Evolutionary conservation across 2,888 invertebrate genomes (phyloP).

Genomic region (Orthosia incerta): DNA sequence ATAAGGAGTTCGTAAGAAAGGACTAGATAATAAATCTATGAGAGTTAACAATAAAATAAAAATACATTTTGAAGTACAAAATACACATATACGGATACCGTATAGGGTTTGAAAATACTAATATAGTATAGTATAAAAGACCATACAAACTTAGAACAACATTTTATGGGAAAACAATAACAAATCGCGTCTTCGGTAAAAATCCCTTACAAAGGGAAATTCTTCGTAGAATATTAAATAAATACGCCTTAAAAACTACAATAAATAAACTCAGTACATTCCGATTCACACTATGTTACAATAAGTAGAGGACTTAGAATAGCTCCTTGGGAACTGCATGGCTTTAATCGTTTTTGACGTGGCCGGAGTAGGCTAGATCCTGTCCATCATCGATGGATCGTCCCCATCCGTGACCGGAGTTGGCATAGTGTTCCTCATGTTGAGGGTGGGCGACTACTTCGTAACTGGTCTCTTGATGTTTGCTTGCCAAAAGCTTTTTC

Average conservation of each 20-base stretch:
- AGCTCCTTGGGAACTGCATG: slow-evolving; percentile 73
- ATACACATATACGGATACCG: slow-evolving; percentile 90
- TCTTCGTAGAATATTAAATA: slow-evolving; percentile 84
- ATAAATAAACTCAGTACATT: slow-evolving; percentile 82
- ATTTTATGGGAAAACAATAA: slow-evolving; percentile 86
- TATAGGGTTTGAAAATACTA: slow-evolving; percentile 86
- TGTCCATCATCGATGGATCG: slow-evolving; percentile 89
- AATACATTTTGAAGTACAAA: slow-evolving; percentile 77
- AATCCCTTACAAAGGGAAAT: slow-evolving; percentile 83
- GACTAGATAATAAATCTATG: slow-evolving; percentile 79
- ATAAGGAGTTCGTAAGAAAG: slow-evolving; percentile 78
- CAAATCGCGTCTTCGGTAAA: slow-evolving; percentile 72
- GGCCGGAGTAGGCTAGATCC: slow-evolving; percentile 91
- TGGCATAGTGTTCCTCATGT: slow-evolving; percentile 90
- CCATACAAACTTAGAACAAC: slow-evolving; percentile 88
- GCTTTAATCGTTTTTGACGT: slow-evolving; percentile 83
- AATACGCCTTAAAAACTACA: slow-evolving; percentile 82
- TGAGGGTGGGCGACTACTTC: slow-evolving; percentile 94
- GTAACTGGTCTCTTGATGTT: slow-evolving; percentile 93
- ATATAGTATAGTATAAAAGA: slow-evolving; percentile 84
- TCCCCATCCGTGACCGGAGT: slow-evolving; percentile 93
- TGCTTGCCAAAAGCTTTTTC: slow-evolving; percentile 94
- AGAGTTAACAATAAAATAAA: slow-evolving; percentile 64
- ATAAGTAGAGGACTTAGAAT: slow-evolving; percentile 70
- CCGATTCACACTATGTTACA: slow-evolving; percentile 64